These are phyloP conservation scores for Apteryx mantelli DNA, from an alignment of 2,113 vertebrate genomes.

Conservation along the genomic window DNA sequence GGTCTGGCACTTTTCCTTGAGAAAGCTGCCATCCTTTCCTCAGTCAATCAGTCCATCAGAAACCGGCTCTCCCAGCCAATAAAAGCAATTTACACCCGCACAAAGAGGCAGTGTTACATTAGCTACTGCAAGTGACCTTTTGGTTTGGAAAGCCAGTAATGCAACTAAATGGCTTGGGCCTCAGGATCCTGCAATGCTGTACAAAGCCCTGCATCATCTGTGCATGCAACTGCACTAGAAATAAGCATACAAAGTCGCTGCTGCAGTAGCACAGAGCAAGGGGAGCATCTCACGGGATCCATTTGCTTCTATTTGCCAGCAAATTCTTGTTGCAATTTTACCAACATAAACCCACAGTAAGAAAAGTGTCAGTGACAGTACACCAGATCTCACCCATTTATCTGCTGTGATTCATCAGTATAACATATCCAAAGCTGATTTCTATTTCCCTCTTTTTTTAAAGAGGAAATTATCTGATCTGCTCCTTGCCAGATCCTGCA, in stretches of 20 bases:
- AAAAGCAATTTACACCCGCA: not conserved
- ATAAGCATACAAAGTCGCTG: not conserved
- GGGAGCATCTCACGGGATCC: not conserved
- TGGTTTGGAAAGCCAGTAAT: not conserved
- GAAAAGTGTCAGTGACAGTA: fast-evolving
- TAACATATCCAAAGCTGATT: not conserved
- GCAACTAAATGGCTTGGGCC: not conserved
- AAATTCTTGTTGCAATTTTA: not conserved
- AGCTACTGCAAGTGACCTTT: not conserved
- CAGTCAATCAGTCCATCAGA: not conserved
- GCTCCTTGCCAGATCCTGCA: not conserved
- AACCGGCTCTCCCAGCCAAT: not conserved
- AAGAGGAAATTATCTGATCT: not conserved
- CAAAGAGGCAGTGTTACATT: not conserved
- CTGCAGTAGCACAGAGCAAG: not conserved
- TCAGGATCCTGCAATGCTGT: not conserved
- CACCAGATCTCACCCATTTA: not conserved
- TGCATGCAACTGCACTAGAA: not conserved
- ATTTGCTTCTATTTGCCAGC: not conserved
- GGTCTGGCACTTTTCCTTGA: not conserved
- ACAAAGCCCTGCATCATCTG: not conserved
- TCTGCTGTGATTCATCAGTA: fast-evolving
- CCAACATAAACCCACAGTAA: not conserved
- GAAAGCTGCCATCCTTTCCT: not conserved
- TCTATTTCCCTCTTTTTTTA: not conserved